Base-by-base conservation (phyloP, 2,888 invertebrate genomes). In the Rhopalosiphum nymphaeae region DNA sequence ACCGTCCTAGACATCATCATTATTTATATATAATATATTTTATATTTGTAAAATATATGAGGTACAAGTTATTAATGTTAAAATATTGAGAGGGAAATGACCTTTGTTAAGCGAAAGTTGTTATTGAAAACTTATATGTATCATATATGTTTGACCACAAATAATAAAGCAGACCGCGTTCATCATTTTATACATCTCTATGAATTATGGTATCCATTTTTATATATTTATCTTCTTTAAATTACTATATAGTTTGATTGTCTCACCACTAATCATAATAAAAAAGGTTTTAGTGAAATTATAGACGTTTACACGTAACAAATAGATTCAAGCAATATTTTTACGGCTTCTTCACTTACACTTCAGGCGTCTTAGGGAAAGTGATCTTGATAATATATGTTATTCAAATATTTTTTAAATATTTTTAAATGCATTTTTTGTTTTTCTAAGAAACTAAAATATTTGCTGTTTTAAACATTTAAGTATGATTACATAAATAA, bases 101-200 rank as follows among this genome's bases (percentile, higher is more conserved):
- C 84, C 42, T 91, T 84, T 91, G 29, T 42, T 29, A 42, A 56
- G 84, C 91, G 91, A 91, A 91, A 91, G 78, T 91, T 16, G 91
- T 84, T 84, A 84, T 53, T 84, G 91, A 84, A 53, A 91, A 84
- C 11, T 84, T 84, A 49, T 26, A 36, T 36, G 7, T 49, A 78
- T 91, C 91, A 10, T 36, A 7, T 53, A 78, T 36, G 78, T 36
- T 56, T 44, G 91, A 85, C 85, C 91, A 44, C 85, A 85, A 56
- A 49, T n/a, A 53, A 57, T 85, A 49, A 61, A 57, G 61, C 29
- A n/a, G n/a, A 91, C 57, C 57, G 5, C 36, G 57, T 85, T 56
- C 44, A 85, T 84, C 56, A 21, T 56, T 29, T 84, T 84, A 56
- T 29, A n/a, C 49, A 88, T 53, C 36, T 42, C 9, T 29, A 53